These are phyloP conservation scores for Mobula hypostoma DNA, from an alignment of 2,113 vertebrate species.

Conservation along the genomic window DNA sequence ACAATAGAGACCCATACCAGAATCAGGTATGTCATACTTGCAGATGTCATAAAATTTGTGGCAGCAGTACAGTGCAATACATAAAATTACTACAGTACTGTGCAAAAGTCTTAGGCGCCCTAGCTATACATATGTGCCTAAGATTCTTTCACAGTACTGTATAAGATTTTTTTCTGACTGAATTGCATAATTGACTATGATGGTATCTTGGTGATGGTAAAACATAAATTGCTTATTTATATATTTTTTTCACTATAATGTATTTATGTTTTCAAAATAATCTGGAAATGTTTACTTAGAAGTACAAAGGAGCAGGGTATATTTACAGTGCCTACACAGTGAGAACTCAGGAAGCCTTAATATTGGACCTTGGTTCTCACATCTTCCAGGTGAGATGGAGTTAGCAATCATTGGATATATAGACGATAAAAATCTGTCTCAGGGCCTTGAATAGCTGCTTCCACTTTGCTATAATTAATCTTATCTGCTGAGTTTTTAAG, in stretches of 20 bases:
- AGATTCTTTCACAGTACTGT: too few relatives aligned
- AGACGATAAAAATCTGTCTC: neutral
- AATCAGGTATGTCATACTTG: too few relatives aligned
- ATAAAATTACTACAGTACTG: too few relatives aligned
- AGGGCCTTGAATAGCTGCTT: neutral
- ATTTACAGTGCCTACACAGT: too few relatives aligned
- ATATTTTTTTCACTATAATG: neutral
- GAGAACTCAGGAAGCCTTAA: neutral
- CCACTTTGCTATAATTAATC: neutral
- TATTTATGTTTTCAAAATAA: neutral
- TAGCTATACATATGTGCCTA: too few relatives aligned
- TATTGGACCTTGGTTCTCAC: neutral
- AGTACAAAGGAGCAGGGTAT: neutral
- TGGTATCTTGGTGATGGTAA: neutral
- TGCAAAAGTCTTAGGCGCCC: too few relatives aligned
- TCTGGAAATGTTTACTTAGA: neutral
- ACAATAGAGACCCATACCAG: too few relatives aligned
- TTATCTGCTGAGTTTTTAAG: neutral
- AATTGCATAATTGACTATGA: neutral
- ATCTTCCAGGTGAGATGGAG: neutral
- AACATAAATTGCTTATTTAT: neutral
- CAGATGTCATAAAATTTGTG: too few relatives aligned
- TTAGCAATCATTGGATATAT: neutral
- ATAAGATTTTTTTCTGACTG: neutral
- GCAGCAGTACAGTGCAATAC: too few relatives aligned